Conservation (phyloP, 2,888 invertebrate genomes). For the Hemicrepidius hirtus region DNA sequence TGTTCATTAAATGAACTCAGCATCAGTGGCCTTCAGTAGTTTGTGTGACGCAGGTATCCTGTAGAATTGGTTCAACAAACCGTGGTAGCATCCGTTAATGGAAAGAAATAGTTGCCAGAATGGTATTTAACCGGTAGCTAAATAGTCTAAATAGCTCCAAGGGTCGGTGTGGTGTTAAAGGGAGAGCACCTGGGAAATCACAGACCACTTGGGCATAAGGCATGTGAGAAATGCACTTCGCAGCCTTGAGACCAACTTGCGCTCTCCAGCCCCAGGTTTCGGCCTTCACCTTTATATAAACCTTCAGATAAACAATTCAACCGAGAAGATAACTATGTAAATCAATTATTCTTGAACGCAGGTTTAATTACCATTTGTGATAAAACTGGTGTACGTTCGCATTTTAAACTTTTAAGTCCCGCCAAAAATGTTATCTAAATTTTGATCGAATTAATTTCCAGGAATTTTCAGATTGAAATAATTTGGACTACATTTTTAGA, state of each 20-base stretch:
- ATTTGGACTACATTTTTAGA: background rate
- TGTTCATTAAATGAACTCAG: conserved; percentile 25
- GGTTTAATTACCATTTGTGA: conserved; percentile 28
- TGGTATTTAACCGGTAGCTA: conserved; percentile 46
- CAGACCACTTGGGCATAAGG: conserved; percentile 40
- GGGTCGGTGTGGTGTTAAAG: conserved; percentile 32
- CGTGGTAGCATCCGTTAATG: conserved; percentile 40
- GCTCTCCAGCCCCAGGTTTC: conserved; percentile 46
- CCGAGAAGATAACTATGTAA: conserved; percentile 40
- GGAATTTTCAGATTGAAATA: conserved; percentile 5
- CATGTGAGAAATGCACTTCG: conserved; percentile 51
- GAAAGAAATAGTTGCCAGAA: conserved; percentile 28
- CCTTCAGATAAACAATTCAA: conserved; percentile 47
- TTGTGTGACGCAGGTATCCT: conserved; percentile 29
- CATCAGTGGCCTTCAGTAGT: conserved; percentile 30
- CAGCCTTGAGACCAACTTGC: conserved; percentile 51
- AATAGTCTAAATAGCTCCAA: conserved; percentile 41
- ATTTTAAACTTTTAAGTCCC: background rate
- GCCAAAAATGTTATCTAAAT: conserved; percentile 2
- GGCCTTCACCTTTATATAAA: conserved; percentile 53
- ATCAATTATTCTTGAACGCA: conserved; percentile 38
- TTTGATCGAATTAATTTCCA: background rate
- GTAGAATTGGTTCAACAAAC: conserved; percentile 43
- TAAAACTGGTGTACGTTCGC: conserved; percentile 1
- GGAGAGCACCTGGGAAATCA: conserved; percentile 38